Conservation (phyloP, 1,140 invertebrate species). For the Sitophilus oryzae region DNA sequence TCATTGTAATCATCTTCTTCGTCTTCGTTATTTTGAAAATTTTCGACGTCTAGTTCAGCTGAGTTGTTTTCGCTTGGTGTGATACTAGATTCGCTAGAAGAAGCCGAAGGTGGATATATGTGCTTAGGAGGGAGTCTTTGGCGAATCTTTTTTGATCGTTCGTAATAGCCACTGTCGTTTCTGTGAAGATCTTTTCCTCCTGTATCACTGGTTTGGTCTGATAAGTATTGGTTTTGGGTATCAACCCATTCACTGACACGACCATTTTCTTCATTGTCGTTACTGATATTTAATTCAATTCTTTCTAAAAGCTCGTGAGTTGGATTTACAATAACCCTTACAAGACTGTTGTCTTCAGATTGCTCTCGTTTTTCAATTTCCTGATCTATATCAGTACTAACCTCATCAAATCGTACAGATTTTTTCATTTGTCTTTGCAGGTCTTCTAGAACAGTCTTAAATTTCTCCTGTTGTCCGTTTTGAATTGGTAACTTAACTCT, state of each 20-base stretch:
- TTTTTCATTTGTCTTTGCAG: conserved; percentile 37
- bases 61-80: conserved; percentile 12
- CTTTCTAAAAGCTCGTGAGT: conserved; percentile 20
- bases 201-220: conserved; percentile 11
- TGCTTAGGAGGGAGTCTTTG: conserved; percentile 39
- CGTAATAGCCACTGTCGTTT: conserved; percentile 40
- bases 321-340: conserved; percentile 22
- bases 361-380: conserved; percentile 13
- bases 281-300: conserved; percentile 11
- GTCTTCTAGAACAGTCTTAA: conserved; percentile 32
- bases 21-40: not conserved
- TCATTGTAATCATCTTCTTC: conserved; percentile 40
- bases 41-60: not conserved
- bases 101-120: conserved; percentile 32
- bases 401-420: conserved; percentile 38
- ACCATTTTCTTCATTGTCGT: conserved; percentile 18
- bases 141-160: conserved; percentile 34
- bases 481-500: conserved; percentile 23
- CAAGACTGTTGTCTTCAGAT: not conserved
- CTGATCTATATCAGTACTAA: conserved; percentile 26
- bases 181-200: conserved; percentile 17
- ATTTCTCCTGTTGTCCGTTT: conserved; percentile 15
- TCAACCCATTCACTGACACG: conserved; percentile 37
- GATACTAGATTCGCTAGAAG: conserved; percentile 12
- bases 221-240: conserved; percentile 35